Conservation (phyloP, 2,888 invertebrate genomes). For the Eupithecia dodoneata region DNA sequence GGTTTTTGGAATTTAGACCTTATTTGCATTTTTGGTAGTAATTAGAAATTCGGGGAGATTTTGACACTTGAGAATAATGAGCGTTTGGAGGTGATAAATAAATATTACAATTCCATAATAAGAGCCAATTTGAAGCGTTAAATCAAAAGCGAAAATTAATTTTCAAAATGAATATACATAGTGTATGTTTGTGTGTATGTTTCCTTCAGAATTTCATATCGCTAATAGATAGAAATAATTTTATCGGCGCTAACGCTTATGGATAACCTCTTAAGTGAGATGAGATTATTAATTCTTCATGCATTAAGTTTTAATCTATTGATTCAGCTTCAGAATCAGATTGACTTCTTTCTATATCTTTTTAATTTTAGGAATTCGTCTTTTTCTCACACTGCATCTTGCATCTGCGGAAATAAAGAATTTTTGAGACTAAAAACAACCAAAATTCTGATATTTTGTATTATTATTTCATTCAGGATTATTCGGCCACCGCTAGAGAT, state of each 20-base stretch:
- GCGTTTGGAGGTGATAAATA: neutral
- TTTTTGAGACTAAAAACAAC: too few relatives aligned
- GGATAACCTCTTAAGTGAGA: neutral
- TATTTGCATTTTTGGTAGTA: slow-evolving; percentile 5
- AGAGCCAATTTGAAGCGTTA: neutral
- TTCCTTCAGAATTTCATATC: neutral
- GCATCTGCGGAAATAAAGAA: too few relatives aligned
- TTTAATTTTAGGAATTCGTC: neutral
- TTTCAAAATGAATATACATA: neutral
- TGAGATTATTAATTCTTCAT: neutral
- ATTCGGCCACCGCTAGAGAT: too few relatives aligned
- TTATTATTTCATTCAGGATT: too few relatives aligned
- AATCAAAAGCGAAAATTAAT: neutral
- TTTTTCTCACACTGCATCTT: neutral
- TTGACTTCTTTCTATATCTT: neutral
- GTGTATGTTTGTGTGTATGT: neutral
- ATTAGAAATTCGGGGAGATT: slow-evolving; percentile 13
- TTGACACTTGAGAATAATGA: neutral
- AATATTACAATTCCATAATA: neutral
- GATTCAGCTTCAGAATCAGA: neutral
- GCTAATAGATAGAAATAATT: neutral
- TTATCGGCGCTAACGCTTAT: neutral
- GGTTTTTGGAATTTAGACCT: slow-evolving; percentile 21
- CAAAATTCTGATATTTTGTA: too few relatives aligned
- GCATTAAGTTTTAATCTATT: neutral